Base-by-base conservation (phyloP, 2,113 vertebrate genomes). In the Nansenia antarctica region DNA sequence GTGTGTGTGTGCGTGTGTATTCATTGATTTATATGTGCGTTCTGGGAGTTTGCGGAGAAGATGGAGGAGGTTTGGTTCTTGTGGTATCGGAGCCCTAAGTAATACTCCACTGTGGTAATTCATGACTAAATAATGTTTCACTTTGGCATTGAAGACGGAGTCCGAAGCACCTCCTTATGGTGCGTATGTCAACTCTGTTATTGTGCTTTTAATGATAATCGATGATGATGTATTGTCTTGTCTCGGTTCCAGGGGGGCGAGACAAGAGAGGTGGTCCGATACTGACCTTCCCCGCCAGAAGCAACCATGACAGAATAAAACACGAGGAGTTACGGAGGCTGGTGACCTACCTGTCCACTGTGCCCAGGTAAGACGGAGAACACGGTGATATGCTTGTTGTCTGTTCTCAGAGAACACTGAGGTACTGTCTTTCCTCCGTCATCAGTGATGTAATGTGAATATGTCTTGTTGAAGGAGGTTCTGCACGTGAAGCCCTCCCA, bases 271-370 rank as follows among this genome's bases (percentile, higher is more conserved):
- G 98, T 32, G 97, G 98, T 77, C 97, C 98, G 20, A 98, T 99
- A 86, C 82, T 99, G 90, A 98, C 95, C 37, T 99, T 99, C 84
- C 96, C 98, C 62, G 95, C 97, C 72, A 90, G 98, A 65, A 98
- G 97, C 85, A 99, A 99, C 92, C 98, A 99, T 12, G 98, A 99
- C 92, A 94, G 98, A 94, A 98, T 99, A 97, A 95, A 96, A 81
- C 96, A 98, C 76, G 98, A 99, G 81, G 98, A 99, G 80, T 92
- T 99, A 77, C 90, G 95, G 85, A 95, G 94, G 87, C 95, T 99
- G 58, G 97, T 99, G n/a, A 97, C 96, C 69, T 99, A 99, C 90
- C 93, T 99, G 90, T 97, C 97, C 69, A 98, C 96, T 0, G 96
- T 99, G 65, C 97, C 98, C 88, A 99, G 95, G 95, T 96, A 88